Base-by-base conservation (phyloP, 2,888 invertebrate genomes). In the Hirudinaria manillensis region DNA sequence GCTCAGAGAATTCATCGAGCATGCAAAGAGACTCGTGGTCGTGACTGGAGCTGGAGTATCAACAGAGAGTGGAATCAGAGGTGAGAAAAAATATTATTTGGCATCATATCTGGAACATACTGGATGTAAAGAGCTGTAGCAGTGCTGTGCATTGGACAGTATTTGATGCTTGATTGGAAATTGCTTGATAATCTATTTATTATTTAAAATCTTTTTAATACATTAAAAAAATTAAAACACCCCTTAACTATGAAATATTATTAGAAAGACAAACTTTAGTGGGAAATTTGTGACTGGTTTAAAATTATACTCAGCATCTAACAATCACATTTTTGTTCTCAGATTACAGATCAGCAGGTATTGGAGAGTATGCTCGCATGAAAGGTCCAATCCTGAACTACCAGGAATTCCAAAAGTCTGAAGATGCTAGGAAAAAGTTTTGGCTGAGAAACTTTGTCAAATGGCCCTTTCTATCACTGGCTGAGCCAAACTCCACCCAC, bases 371-470 rank as follows among this genome's bases (percentile, higher is more conserved):
- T 84, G 93, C 94, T 0, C 89, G 92, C 16, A 91, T 90, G 27
- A 90, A 91, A 80, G 90, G 90, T 80, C 90, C 92, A 81, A 97
- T 97, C 0, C 89, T 96, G 38, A 90, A 92, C 80, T 92, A 93
- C 83, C 89, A 90, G 85, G 93, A 95, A 79, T 97, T 95, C 87
- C 85, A 88, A 70, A 82, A 82, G n/a, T 81, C 81, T 77, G 86
- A 81, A 7, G 76, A 89, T 3, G 85, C 87, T 0, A 88, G 94
- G 74, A 90, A 90, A 84, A 88, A 94, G 74, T 97, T 95, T 83
- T 98, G 97, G 98, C 94, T 97, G 0, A 89, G 98, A 79, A 98
- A 97, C 86, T 98, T 90, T 86, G 88, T 94, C 19, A 97, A 93
- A 0, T 98, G 97, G 97, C 87, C 87, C 0, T 80, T 89, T 77